Conservation (phyloP, 2,797 vertebrate species). For the Hyperoplus immaculatus region DNA sequence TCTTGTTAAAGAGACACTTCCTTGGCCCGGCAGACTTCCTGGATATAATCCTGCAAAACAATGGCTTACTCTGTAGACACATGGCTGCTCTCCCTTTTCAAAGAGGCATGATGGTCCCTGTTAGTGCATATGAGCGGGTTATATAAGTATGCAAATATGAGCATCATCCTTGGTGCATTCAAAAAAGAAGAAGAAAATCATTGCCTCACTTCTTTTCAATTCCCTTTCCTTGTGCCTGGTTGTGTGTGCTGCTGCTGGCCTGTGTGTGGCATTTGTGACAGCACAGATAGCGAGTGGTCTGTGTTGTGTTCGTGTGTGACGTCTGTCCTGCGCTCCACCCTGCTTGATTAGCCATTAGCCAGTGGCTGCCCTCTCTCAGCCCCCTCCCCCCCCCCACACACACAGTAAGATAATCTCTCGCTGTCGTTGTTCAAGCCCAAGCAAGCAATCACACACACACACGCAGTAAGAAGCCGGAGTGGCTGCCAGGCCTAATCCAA, state of each 20-base stretch:
- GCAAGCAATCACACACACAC: conserved; percentile 43
- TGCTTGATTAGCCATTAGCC: conserved; percentile 71
- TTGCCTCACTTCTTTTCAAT: neutral
- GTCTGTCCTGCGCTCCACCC: conserved; percentile 43
- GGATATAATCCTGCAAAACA: conserved; percentile 70
- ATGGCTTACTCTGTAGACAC: conserved; percentile 59
- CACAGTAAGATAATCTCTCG: conserved; percentile 54
- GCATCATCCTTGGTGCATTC: neutral
- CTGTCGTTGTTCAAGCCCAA: conserved; percentile 27
- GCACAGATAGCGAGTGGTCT: conserved; percentile 2
- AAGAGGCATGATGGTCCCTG: conserved; percentile 31
- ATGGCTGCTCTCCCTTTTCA: conserved; percentile 15
- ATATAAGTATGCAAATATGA: neutral
- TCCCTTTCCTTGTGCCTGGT: neutral
- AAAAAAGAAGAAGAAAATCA: neutral
- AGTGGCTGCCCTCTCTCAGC: conserved; percentile 50
- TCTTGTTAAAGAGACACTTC: conserved; percentile 80
- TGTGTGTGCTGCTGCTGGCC: neutral
- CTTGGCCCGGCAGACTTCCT: conserved; percentile 70
- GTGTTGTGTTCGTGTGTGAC: conserved; percentile 15
- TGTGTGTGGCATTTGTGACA: conserved; percentile 41
- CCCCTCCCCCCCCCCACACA: conserved; percentile 29
- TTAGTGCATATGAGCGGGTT: conserved; percentile 20
- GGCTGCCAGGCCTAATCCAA: conserved; percentile 53
- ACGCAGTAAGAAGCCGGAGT: conserved; percentile 13